Percentiles rank a stretch among this genome's conserved stretches.
phyloP scores from a whole-genome alignment of 2,113 vertebrate species.

The Alectura lathami region DNA sequence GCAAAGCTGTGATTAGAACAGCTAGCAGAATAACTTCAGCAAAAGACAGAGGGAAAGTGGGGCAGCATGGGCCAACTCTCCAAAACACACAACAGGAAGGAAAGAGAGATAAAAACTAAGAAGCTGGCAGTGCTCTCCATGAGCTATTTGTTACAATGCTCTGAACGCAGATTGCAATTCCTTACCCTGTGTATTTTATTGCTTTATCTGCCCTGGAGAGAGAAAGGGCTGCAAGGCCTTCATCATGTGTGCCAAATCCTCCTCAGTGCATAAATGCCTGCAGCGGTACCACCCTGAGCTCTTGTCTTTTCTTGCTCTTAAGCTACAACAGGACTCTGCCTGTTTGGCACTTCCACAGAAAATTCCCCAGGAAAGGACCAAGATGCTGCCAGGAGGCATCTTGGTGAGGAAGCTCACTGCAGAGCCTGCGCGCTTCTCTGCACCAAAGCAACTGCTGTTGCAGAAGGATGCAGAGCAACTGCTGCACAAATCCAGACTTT shows the following conservation, averaged over 20 bases:
- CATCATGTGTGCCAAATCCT: rapidly evolving
- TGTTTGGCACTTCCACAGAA: neutral
- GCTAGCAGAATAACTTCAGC: neutral
- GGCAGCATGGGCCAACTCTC: neutral
- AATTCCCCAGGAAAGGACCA: neutral
- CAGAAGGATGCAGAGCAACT: neutral
- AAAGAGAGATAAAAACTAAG: neutral
- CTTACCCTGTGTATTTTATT: neutral
- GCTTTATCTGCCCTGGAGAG: neutral
- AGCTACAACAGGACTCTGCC: neutral
- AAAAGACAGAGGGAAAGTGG: neutral
- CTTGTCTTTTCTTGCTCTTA: neutral
- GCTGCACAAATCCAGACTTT: neutral
- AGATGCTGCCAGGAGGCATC: neutral
- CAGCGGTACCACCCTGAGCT: neutral
- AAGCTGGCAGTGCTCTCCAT: neutral
- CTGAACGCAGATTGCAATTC: neutral
- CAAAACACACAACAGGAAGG: neutral
- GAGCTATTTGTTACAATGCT: neutral
- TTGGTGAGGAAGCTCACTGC: neutral
- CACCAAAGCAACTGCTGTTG: neutral
- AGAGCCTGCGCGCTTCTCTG: neutral
- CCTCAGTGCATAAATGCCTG: neutral
- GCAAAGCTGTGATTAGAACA: neutral
- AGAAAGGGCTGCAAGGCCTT: neutral